Percentiles rank a stretch among this genome's conserved stretches.
These are phyloP conservation scores for Stratiomys singularior DNA, from an alignment of 2,888 invertebrate species.

Conservation along the genomic window DNA sequence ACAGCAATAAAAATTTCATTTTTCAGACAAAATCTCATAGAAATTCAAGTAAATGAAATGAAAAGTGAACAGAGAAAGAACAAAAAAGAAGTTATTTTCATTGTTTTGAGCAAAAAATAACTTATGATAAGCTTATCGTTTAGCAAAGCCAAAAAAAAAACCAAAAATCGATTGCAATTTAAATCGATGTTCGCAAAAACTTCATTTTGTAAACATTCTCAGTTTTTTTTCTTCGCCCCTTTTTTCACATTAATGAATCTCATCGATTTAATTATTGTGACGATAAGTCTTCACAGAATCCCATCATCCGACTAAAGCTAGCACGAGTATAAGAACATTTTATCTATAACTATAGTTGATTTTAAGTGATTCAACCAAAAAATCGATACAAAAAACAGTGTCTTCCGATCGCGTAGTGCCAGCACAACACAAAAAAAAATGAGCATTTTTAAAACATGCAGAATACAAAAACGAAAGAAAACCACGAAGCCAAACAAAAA, in stretches of 20 bases:
- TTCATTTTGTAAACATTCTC: background rate
- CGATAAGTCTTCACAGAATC: background rate
- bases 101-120: background rate
- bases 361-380: background rate
- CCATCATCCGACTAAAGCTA: background rate
- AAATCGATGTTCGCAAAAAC: background rate
- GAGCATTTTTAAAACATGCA: background rate
- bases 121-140: background rate
- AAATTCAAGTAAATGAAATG: too few relatives aligned
- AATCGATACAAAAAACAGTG: background rate
- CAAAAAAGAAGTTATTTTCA: background rate
- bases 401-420: background rate
- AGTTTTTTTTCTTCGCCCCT: background rate
- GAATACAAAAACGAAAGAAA: conserved; percentile 17
- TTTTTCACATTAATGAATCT: background rate
- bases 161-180: background rate
- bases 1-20: too few relatives aligned
- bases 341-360: background rate
- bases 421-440: background rate
- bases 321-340: background rate
- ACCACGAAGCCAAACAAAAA: background rate
- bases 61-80: too few relatives aligned
- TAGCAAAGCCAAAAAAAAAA: background rate
- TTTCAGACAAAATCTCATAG: too few relatives aligned
- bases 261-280: conserved; percentile 6